phyloP scores from a whole-genome alignment of 2,113 vertebrate genomes.

The Progne subis region DNA sequence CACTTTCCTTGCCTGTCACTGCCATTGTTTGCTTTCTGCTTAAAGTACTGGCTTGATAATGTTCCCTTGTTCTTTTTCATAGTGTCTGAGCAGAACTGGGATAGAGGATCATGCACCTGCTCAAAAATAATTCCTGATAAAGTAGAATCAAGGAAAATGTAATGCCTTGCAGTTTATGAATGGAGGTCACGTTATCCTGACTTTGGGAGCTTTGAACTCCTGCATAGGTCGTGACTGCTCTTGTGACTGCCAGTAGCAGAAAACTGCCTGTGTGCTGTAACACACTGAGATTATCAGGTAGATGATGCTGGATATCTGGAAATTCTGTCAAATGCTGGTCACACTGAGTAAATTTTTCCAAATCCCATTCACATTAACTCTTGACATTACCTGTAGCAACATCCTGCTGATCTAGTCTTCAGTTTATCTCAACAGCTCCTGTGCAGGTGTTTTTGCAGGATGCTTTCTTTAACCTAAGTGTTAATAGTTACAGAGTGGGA shows the following conservation, averaged over 20 bases:
- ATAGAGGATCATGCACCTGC: background rate
- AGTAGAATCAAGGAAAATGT: background rate
- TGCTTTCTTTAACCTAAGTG: background rate
- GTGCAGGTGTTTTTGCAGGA: background rate
- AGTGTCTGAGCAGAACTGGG: background rate
- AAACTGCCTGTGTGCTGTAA: background rate
- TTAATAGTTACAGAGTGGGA: background rate
- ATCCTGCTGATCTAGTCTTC: background rate
- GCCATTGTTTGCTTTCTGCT: background rate
- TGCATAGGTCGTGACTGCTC: background rate
- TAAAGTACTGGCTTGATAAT: background rate
- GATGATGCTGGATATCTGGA: background rate
- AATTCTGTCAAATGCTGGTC: background rate
- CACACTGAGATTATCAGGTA: background rate
- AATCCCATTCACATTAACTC: background rate
- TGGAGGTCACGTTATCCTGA: background rate
- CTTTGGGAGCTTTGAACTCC: background rate
- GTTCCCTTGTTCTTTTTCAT: background rate
- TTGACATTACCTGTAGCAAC: background rate
- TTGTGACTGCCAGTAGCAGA: background rate
- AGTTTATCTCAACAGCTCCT: background rate
- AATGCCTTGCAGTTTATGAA: background rate
- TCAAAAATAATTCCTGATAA: background rate
- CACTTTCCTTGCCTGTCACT: background rate
- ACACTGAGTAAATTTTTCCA: background rate